Base-by-base conservation (phyloP, 2,113 vertebrate genomes). In the Semicossyphus pulcher region DNA sequence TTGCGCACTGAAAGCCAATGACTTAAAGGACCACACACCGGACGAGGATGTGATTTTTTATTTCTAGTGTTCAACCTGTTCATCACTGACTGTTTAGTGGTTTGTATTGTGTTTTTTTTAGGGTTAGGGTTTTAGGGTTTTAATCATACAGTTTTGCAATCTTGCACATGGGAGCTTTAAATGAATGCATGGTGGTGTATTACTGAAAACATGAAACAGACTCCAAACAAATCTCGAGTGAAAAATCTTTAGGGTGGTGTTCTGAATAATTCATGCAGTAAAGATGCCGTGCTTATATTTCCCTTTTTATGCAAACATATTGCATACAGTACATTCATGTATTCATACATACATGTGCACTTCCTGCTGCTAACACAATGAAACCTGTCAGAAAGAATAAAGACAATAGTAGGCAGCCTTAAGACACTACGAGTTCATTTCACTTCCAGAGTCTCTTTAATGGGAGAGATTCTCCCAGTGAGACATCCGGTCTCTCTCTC, bases 391-490 rank as follows among this genome's bases (percentile, higher is more conserved):
- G 34, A 47, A 45, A 29, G 61, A 62, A 76, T 45, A 23, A 62
- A 26, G 44, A 42, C 23, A 49, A 32, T 1, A 39, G 37, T 56
- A 20, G 37, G 14, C 51, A 10, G 41, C 20, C 29, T 11, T 3
- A 69, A 77, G 69, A 16, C 11, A 15, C 14, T 39, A 12, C 47
- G 15, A 26, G 61, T 26, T 21, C 21, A 21, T 53, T 39, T 72
- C 31, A 26, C 36, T 34, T 5, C 29, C 72, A 28, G 23, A 23
- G 16, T 36, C 25, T 39, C 11, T 28, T 14, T 58, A 60, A 70
- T 53, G 31, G 57, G 56, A 37, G 73, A 32, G 48, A 7, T 60
- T 74, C 51, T 77, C 42, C 15, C 34, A 26, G 64, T 41, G 45
- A 44, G 16, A 57, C 31, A 39, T 60, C 23, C 2, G 32, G 31